Conservation (phyloP, 1,140 invertebrate species). For the Oedothorax gibbosus region DNA sequence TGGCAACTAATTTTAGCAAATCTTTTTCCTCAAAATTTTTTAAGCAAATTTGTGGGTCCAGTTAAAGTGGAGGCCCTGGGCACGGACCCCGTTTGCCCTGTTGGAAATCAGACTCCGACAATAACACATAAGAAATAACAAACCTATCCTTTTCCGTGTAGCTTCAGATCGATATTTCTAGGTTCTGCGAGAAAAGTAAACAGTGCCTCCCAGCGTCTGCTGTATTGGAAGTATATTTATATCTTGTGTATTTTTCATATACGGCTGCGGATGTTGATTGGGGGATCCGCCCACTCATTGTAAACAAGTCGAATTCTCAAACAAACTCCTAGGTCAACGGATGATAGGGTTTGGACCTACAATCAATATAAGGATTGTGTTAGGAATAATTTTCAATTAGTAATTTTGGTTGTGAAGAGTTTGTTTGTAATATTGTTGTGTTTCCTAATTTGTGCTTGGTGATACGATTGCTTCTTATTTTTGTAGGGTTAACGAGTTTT, state of each 20-base stretch:
- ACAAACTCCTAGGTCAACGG: neutral
- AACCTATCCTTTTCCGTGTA: neutral
- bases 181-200: conserved; percentile 58
- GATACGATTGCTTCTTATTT: no score
- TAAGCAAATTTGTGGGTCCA: no score
- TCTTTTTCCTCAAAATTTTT: no score
- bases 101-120: no score
- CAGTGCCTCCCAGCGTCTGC: conserved; percentile 20
- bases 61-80: no score
- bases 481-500: neutral
- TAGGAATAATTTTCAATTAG: neutral
- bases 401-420: neutral
- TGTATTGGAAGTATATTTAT: no score
- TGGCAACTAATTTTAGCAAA: no score
- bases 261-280: conserved; percentile 15
- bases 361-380: neutral
- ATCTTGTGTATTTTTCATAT: no score
- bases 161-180: conserved; percentile 50
- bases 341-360: neutral
- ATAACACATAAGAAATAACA: no score
- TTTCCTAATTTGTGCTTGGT: neutral
- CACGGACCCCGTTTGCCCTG: no score
- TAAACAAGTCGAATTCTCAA: conserved; percentile 41
- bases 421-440: neutral
- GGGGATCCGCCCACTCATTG: conserved; percentile 21